Evolutionary conservation across 2,888 invertebrate genomes (phyloP).

Genomic region (Hipparchia sbordonii): DNA sequence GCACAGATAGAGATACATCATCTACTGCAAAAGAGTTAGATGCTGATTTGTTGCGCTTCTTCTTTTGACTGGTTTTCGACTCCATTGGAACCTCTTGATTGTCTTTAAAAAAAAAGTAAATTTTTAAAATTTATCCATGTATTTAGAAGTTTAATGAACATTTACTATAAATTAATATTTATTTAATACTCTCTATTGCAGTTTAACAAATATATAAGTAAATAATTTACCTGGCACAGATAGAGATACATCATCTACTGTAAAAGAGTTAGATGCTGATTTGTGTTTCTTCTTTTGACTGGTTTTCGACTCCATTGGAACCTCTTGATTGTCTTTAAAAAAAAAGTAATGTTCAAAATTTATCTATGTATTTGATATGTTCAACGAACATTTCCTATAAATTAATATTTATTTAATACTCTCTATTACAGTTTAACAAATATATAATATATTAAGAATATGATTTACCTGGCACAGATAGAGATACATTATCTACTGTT

Average conservation of each 20-base stretch:
- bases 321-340: not conserved
- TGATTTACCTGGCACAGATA: no score
- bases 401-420: no score
- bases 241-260: not conserved
- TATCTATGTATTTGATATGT: no score
- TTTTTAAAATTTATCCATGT: no score
- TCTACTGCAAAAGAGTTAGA: not conserved
- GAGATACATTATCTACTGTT: no score
- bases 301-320: conserved; percentile 16
- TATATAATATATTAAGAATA: no score
- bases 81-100: conserved; percentile 1
- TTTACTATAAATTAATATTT: no score
- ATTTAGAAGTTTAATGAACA: no score
- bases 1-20: not conserved
- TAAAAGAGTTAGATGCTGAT: not conserved
- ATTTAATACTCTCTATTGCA: not conserved
- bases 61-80: conserved; percentile 27
- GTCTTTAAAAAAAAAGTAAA: not conserved
- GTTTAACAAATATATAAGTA: no score
- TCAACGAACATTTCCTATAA: no score
- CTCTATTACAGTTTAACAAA: no score
- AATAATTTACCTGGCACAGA: not conserved
- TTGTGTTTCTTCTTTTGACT: conserved; percentile 29
- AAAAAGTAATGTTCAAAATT: not conserved
- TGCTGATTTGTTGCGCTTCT: conserved; percentile 4